These are phyloP conservation scores for Eriosoma lanigerum DNA, from an alignment of 1,140 invertebrate species.

Conservation along the genomic window DNA sequence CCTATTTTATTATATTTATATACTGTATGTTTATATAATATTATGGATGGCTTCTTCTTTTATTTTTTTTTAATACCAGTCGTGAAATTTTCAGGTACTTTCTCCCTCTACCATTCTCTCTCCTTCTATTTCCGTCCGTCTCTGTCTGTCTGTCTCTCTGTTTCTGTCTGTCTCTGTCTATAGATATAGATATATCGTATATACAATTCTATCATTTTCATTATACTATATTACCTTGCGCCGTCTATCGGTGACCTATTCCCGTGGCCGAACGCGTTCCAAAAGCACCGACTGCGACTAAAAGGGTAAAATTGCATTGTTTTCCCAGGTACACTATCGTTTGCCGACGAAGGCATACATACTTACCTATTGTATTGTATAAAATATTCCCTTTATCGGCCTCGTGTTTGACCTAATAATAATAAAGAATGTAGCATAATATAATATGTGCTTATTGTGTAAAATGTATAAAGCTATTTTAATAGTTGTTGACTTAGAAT, in stretches of 20 bases:
- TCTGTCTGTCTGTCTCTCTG: not conserved
- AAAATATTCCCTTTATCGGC: not conserved
- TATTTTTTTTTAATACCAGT: not conserved
- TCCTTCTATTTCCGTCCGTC: too few relatives aligned
- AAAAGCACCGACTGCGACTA: not conserved
- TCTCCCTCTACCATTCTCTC: too few relatives aligned
- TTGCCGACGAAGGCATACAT: not conserved
- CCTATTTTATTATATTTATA: not conserved
- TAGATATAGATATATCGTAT: not conserved
- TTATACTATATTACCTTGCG: not conserved
- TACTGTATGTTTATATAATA: not conserved
- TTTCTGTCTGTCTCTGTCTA: not conserved
- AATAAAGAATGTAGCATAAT: not conserved
- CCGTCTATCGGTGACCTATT: conserved; percentile 41
- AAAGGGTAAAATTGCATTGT: conserved; percentile 38
- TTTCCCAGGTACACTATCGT: not conserved
- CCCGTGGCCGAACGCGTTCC: not conserved
- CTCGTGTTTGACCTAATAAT: conserved; percentile 41
- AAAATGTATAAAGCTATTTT: not conserved
- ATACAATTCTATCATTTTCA: not conserved
- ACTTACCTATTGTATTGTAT: not conserved
- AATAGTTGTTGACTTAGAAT: not conserved
- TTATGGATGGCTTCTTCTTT: not conserved
- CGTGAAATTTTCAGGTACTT: too few relatives aligned
- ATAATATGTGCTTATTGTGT: not conserved